Base-by-base conservation (phyloP, 1,140 invertebrate species). In the Microplitis mediator region DNA sequence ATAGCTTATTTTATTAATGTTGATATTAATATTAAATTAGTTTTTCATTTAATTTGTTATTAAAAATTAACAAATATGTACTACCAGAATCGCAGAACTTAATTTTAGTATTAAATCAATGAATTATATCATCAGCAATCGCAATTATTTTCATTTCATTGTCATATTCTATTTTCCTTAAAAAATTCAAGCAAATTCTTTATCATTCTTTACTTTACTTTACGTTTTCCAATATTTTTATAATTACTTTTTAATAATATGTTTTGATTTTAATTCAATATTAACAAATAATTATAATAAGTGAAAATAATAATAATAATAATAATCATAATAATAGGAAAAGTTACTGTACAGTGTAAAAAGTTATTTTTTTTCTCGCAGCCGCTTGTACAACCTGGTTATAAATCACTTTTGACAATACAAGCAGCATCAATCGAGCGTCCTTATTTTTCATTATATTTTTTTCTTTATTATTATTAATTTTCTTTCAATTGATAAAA, bases 301-400 rank as follows among this genome's bases (percentile, higher is more conserved):
- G 5, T 39, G 5, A 5, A 71, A 68, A 79, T 74, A 70, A 77
- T 63, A 77, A 79, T 77, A 71, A 73, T 75, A 75, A 74, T 76
- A 84, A 83, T 80, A 81, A 82, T 82, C 76, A 81, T 80, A 76
- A 72, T 80, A 78, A 78, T 85, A 85, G 84, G 85, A 83, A 77
- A 85, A 84, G 80, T 86, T 83, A 86, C 85, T 87, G 84, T 87
- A 86, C 85, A 87, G 85, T 84, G 83, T 85, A 85, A 86, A 86
- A 86, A 87, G 81, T 80, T 83, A 80, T 83, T 74, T 60, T 73
- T 68, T 63, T 32, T 56, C 75, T 79, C 74, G 58, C 76, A 74
- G 75, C 77, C 76, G 74, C 75, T 79, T 73, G 66, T 64, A 73
- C 34, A 68, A 31, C 34, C 54, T 45, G 39, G 11, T 9, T 45